Conservation (phyloP, 2,797 vertebrate species). For the Columba guinea region DNA sequence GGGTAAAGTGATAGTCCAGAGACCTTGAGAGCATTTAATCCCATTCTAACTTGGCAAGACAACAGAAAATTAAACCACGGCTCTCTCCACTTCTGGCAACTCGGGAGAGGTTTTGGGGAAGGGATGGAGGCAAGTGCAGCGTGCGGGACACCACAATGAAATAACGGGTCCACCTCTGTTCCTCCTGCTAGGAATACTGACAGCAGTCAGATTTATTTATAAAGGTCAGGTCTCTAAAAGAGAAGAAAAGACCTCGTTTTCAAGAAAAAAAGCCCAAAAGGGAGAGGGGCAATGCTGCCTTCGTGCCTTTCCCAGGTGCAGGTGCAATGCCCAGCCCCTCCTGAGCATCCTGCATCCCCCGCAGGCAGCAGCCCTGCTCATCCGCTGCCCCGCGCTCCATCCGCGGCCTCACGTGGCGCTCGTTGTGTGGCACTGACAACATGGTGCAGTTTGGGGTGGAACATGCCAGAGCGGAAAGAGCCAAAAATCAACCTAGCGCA, state of each 20-base stretch:
- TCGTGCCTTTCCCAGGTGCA: not conserved
- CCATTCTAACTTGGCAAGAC: conserved; percentile 75
- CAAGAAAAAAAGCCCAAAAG: not conserved
- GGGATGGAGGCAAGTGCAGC: not conserved
- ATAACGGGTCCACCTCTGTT: not conserved
- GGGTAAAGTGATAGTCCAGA: conserved; percentile 85
- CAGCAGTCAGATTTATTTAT: not conserved
- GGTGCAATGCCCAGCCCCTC: not conserved
- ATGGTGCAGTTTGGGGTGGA: not conserved
- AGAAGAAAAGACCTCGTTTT: not conserved
- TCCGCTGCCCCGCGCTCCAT: too few relatives aligned
- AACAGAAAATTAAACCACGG: conserved; percentile 74
- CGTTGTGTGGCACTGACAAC: rapidly evolving
- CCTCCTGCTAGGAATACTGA: not conserved
- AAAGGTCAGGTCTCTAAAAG: conserved; percentile 4
- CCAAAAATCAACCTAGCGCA: not conserved
- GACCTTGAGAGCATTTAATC: conserved; percentile 82
- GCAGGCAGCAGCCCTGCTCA: not conserved
- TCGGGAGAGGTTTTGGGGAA: not conserved
- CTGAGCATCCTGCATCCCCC: not conserved
- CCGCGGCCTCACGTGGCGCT: rapidly evolving
- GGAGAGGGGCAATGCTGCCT: not conserved
- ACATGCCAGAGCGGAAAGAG: rapidly evolving
- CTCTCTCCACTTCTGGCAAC: conserved; percentile 24
- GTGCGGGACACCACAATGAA: not conserved